These are phyloP conservation scores for Loris lydekkerianus DNA, from an alignment of 2,797 vertebrate species.

Conservation along the genomic window DNA sequence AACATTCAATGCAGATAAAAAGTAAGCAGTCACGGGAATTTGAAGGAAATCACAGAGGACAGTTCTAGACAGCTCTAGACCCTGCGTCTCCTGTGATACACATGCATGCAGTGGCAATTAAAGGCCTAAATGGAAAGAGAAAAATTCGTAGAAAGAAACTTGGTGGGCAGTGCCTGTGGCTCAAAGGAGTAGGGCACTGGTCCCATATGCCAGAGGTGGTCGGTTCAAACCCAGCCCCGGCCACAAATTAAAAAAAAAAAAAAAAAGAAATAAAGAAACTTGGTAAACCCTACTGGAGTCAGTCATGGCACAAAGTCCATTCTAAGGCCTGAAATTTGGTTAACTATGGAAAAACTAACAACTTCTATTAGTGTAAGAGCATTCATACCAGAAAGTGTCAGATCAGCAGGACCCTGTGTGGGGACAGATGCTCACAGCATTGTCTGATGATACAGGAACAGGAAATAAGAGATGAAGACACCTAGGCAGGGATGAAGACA, in stretches of 20 bases:
- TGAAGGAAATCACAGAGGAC: constrained; percentile 72
- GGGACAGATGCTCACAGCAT: background rate
- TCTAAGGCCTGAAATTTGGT: constrained; percentile 48
- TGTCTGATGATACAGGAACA: background rate
- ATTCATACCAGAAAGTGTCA: constrained; percentile 34
- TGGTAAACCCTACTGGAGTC: constrained; percentile 48
- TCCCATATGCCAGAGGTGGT: too few relatives aligned
- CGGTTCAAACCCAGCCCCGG: too few relatives aligned
- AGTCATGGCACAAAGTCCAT: constrained; percentile 40
- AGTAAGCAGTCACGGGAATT: constrained; percentile 68
- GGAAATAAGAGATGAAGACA: background rate
- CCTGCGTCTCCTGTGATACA: constrained; percentile 39
- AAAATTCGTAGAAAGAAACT: constrained; percentile 66
- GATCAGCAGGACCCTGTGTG: background rate
- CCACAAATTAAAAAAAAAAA: too few relatives aligned
- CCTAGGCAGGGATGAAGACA: background rate
- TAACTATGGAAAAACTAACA: constrained; percentile 64
- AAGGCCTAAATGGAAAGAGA: constrained; percentile 20
- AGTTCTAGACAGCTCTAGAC: constrained; percentile 66
- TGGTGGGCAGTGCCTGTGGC: background rate
- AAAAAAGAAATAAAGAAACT: constrained; percentile 14
- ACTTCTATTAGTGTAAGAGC: constrained; percentile 36
- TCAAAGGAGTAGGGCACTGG: too few relatives aligned
- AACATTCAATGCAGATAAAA: constrained; percentile 65
- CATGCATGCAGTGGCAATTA: constrained; percentile 64